Base-by-base conservation (phyloP, 2,113 vertebrate species). In the Rhagologus leucostigma region DNA sequence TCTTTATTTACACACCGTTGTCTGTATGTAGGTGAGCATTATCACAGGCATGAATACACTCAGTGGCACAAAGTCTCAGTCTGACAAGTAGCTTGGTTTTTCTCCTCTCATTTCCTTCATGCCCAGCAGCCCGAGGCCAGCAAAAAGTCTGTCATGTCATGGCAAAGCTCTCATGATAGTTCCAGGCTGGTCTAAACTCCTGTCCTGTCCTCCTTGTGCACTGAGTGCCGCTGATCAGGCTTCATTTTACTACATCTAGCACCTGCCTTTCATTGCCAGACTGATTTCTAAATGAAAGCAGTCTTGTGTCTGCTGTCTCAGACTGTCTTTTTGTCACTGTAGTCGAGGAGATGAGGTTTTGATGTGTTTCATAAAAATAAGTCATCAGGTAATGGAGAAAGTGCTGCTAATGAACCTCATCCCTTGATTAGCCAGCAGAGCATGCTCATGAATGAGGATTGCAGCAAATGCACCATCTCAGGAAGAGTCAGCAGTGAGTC, bases 351-450 rank as follows among this genome's bases (percentile, higher is more conserved):
- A 60, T 33, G 76, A 86, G 42, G 21, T 47, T 90, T 76, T 77
- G 55, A 75, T 80, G 50, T 69, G 30, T 81, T 89, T 75, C 65
- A 67, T 24, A 16, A 70, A 92, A 94, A 74, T 50, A 90, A 77
- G 65, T 67, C 11, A 7, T 70, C 52, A 39, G 47, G 47, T 63
- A 71, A 84, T 59, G 18, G 60, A 78, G 19, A 81, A 14, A 81
- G 50, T 10, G 23, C 27, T 89, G 50, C 63, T 93, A 91, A 81
- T 63, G 73, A 84, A 59, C 73, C 47, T 81, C 84, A 93, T 84
- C 42, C 71, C 52, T 62, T 60, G 55, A 81, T 91, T 47, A 93
- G 64, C 84, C 74, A 71, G 78, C 84, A 87, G 82, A 91, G 60
- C 73, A 78, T 81, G 52, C 60, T 87, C 77, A 63, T 10, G 20